Conservation (phyloP, 2,113 vertebrate genomes). For the Phaetusa simplex region DNA sequence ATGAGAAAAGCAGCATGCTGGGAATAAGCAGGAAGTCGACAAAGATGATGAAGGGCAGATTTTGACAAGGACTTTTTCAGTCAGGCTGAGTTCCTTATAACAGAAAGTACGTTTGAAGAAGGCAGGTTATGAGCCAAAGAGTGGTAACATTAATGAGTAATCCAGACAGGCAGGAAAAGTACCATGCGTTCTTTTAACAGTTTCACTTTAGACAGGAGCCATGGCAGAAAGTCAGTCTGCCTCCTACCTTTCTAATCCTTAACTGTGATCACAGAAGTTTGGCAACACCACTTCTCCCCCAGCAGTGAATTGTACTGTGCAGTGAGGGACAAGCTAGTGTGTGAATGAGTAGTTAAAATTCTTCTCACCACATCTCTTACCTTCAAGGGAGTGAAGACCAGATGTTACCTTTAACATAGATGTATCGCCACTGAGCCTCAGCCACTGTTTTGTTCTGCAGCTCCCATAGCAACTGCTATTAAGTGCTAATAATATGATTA, state of each 20-base stretch:
- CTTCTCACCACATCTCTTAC: slow-evolving; percentile 16
- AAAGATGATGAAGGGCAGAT: slow-evolving; percentile 26
- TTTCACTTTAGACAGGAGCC: not conserved
- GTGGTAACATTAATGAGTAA: not conserved
- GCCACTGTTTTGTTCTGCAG: slow-evolving; percentile 23
- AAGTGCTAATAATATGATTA: slow-evolving; percentile 43
- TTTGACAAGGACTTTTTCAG: slow-evolving; percentile 29
- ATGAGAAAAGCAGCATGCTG: not conserved
- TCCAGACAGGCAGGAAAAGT: not conserved
- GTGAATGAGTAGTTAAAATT: slow-evolving; percentile 39
- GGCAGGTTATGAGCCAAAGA: not conserved
- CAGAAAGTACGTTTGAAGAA: slow-evolving; percentile 39
- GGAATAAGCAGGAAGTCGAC: not conserved
- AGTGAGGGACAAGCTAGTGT: not conserved
- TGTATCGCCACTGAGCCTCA: not conserved
- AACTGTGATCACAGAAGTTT: not conserved
- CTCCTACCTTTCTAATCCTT: not conserved
- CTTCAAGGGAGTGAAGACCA: slow-evolving; percentile 43
- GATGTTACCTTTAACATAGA: slow-evolving; percentile 37
- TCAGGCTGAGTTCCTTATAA: not conserved
- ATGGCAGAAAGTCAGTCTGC: not conserved
- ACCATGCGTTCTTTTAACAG: not conserved
- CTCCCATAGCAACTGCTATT: slow-evolving; percentile 35
- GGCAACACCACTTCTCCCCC: not conserved
- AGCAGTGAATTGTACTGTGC: not conserved